These are phyloP conservation scores for Neria commutata DNA, from an alignment of 2,888 invertebrate genomes.

Conservation along the genomic window DNA sequence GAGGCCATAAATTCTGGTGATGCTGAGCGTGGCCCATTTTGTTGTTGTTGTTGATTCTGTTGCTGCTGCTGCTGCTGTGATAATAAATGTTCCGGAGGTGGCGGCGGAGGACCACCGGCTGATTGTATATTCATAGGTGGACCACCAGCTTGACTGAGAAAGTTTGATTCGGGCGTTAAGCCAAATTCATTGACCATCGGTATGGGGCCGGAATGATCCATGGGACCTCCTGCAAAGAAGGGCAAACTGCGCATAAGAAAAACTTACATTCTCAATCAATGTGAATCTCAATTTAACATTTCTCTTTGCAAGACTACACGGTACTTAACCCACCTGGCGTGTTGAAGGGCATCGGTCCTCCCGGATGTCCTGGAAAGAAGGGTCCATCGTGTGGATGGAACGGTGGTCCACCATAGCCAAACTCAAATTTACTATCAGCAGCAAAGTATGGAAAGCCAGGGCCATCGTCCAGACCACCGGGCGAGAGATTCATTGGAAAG, in stretches of 20 bases:
- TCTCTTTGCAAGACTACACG: too few species aligned
- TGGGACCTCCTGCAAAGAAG: slow-evolving; percentile 68
- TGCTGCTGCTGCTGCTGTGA: slow-evolving; percentile 49
- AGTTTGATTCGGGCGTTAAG: slow-evolving; percentile 70
- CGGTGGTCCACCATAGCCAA: slow-evolving; percentile 83
- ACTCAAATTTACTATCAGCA: slow-evolving; percentile 89
- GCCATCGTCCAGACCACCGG: slow-evolving; percentile 88
- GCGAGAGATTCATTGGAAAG: slow-evolving; percentile 89
- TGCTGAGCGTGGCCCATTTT: slow-evolving; percentile 71
- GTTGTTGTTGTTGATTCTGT: slow-evolving; percentile 49
- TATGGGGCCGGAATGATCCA: slow-evolving; percentile 72
- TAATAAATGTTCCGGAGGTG: slow-evolving; percentile 67
- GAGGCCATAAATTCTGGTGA: slow-evolving; percentile 76
- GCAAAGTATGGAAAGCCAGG: slow-evolving; percentile 93
- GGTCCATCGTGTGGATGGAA: slow-evolving; percentile 84
- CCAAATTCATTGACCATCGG: slow-evolving; percentile 81
- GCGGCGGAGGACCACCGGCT: slow-evolving; percentile 65
- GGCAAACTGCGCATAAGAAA: too few species aligned
- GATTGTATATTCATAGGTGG: slow-evolving; percentile 60
- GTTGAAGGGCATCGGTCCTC: slow-evolving; percentile 76
- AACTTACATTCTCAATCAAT: slow-evolving; percentile 10
- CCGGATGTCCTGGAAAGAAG: slow-evolving; percentile 82
- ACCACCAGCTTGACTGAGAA: slow-evolving; percentile 63
- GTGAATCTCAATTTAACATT: neutral
- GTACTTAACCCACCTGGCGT: slow-evolving; percentile 70